phyloP scores from a whole-genome alignment of 2,888 invertebrate species.

The Pollenia griseotomentosa region DNA sequence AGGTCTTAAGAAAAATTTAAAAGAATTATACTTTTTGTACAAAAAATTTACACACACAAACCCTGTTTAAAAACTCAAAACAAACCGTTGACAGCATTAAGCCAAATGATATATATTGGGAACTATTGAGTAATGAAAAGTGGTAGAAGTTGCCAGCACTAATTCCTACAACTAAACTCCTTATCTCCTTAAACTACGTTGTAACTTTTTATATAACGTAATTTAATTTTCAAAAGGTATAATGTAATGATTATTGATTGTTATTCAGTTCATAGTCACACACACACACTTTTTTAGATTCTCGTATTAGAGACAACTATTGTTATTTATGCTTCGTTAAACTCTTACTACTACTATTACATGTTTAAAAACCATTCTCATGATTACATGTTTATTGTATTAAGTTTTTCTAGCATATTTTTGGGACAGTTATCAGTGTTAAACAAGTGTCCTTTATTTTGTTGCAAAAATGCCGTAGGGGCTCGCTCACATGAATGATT shows the following conservation, averaged over 20 bases:
- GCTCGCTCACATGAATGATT: conserved; percentile 1
- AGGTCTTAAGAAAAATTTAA: too few species aligned
- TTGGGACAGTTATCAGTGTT: conserved; percentile 4
- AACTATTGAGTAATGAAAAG: too few species aligned
- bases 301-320: conserved; percentile 20
- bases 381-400: conserved; percentile 16
- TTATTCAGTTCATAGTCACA: neutral
- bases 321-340: neutral
- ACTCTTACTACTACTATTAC: neutral
- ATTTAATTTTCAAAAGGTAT: neutral
- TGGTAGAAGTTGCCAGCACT: too few species aligned
- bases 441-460: neutral
- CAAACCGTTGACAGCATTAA: too few species aligned
- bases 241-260: conserved; percentile 10
- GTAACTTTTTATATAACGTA: neutral
- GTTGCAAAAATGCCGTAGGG: neutral
- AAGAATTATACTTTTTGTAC: too few species aligned
- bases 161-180: too few species aligned
- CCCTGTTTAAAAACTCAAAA: too few species aligned
- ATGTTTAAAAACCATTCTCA: neutral
- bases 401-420: neutral
- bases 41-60: too few species aligned
- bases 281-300: neutral
- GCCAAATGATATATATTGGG: too few species aligned
- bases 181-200: neutral